Evolutionary conservation across 53 echinoderm and acorn worm species (phyloP), one percentile per base, ranked within the genome.

Genomic region (Temnopleurus reevesii): DNA sequence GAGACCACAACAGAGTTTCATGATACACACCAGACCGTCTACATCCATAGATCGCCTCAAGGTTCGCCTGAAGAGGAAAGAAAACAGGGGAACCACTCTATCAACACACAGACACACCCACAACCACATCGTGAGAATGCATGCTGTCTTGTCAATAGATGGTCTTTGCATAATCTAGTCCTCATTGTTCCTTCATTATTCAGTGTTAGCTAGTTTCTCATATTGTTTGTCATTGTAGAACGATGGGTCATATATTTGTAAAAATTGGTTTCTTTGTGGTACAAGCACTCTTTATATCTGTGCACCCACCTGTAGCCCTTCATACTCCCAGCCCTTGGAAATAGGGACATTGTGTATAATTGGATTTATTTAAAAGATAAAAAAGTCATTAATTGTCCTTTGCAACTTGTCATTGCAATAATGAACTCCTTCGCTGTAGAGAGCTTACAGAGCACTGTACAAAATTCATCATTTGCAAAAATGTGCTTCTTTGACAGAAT

Each of bases 1-100:
- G 95, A 95, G 76, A 92, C 92, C 33, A 92, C 90, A 54, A 94
- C 94, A 4, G 94, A 92, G 89, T 94, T 92, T 71, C 91, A 94
- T 19, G 92, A 94, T 47, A 92, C 90, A 1, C 95, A 93, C 76
- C 95, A 95, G 81, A 91, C 93, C 9, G 93, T 93, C 45, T 97
- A 93, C 90, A 91, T 92, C 88, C 92, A 90, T 41, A 91, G 89
- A 84, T 90, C 90, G 41, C 89, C 86, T 34, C 82, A 81, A 55
- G 90, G 56, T 28, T 83, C 83, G 30, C 83, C 83, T 8, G 54
- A 56, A 31, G 83, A 56, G 36, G 83, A 51, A n/a, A 33, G 46
- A 79, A n/a, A n/a, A n/a, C 38, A 4, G 27, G 49, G 46, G 19
- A 83, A 46, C 18, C 79, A 79, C 41, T 79, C 54, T n/a, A 83